Conservation (phyloP, 2,888 invertebrate genomes). For the Dorcus hopei region DNA sequence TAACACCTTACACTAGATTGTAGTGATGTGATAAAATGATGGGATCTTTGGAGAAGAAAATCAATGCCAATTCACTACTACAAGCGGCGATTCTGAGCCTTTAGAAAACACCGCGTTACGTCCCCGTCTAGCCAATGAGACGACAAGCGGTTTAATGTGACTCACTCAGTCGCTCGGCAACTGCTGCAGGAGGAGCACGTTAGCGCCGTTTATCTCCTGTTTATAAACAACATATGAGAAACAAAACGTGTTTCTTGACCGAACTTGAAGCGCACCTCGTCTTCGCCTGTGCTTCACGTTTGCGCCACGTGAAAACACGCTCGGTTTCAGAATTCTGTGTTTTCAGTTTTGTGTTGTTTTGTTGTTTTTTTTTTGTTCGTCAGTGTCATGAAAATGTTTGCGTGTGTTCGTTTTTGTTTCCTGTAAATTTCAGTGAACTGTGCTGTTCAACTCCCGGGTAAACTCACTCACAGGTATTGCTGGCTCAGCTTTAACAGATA, state of each 20-base stretch:
- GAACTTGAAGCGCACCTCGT: not conserved
- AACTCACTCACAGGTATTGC: not conserved
- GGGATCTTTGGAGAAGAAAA: constrained; percentile 4
- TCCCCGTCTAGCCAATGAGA: constrained; percentile 12
- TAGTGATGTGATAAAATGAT: not conserved
- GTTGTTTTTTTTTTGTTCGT: too few species aligned
- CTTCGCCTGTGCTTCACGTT: not conserved
- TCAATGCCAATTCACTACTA: constrained; percentile 12
- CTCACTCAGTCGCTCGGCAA: constrained; percentile 13
- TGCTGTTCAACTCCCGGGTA: not conserved
- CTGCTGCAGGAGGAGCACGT: constrained; percentile 4
- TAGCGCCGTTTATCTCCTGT: not conserved
- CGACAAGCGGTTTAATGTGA: constrained; percentile 6
- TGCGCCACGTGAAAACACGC: too few species aligned
- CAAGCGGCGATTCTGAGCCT: not conserved
- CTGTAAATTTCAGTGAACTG: not conserved
- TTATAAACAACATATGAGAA: constrained; percentile 7
- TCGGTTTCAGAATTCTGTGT: too few species aligned
- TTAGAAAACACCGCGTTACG: not conserved
- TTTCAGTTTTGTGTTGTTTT: too few species aligned
- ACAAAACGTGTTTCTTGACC: constrained; percentile 2
- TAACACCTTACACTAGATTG: too few species aligned
- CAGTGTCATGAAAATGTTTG: too few species aligned
- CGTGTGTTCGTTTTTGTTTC: not conserved
- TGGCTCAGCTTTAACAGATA: not conserved